Evolutionary conservation across 2,888 invertebrate genomes (phyloP).

Genomic region (Tricholauxania praeusta): DNA sequence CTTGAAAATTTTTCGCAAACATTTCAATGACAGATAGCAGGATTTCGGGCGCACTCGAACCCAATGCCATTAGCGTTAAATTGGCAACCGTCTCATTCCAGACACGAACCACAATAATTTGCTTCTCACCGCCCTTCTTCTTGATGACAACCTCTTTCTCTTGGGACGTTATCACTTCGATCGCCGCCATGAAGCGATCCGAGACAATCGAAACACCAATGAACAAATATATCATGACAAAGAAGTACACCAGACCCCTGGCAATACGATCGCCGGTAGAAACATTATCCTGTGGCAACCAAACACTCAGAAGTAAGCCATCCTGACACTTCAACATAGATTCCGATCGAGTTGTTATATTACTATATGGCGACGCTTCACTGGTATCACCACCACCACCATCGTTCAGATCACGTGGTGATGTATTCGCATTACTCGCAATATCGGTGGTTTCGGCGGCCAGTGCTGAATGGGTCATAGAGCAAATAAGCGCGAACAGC

Average conservation of each 20-base stretch:
- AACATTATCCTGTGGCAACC: conserved; percentile 86
- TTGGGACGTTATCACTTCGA: conserved; percentile 98
- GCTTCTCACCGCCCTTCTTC: conserved; percentile 87
- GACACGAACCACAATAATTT: conserved; percentile 91
- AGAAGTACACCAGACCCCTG: conserved; percentile 91
- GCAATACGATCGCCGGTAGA: conserved; percentile 81
- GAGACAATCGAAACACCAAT: conserved; percentile 99
- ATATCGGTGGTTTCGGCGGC: conserved; percentile 14
- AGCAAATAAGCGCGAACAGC: not conserved
- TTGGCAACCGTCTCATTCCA: conserved; percentile 99
- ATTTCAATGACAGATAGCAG: conserved; percentile 97
- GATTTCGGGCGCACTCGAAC: conserved; percentile 98
- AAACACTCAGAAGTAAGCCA: conserved; percentile 89
- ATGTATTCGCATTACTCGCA: conserved; percentile 17
- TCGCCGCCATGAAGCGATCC: conserved; percentile 99
- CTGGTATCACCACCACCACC: conserved; percentile 2
- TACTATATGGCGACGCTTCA: conserved; percentile 25
- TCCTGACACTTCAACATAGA: conserved; percentile 73
- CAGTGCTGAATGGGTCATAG: conserved; percentile 30
- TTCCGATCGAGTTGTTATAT: conserved; percentile 44
- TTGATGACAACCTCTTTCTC: conserved; percentile 95
- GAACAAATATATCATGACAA: conserved; percentile 92
- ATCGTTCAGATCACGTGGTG: not conserved
- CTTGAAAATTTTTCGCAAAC: conserved; percentile 93
- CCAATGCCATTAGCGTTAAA: conserved; percentile 97